phyloP scores from a whole-genome alignment of 2,797 vertebrate species.

The Phrynocephalus vlangalii region DNA sequence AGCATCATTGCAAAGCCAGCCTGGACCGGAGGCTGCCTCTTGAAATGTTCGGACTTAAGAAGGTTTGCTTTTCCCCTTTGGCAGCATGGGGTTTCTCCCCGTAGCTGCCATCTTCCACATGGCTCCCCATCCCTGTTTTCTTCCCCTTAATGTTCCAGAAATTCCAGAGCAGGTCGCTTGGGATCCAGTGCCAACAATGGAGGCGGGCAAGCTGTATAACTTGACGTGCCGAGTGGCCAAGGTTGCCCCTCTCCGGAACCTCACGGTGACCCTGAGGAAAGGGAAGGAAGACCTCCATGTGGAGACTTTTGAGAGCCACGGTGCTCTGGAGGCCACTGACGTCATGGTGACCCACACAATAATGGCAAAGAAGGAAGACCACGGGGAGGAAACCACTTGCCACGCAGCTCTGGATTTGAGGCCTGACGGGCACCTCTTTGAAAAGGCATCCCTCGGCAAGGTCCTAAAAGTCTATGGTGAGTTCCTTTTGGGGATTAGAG shows the following conservation, averaged over 20 bases:
- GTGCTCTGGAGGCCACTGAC: slow-evolving; percentile 56
- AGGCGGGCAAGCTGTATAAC: slow-evolving; percentile 65
- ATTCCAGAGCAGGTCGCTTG: slow-evolving; percentile 67
- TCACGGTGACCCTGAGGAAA: slow-evolving; percentile 63
- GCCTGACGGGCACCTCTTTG: slow-evolving; percentile 65
- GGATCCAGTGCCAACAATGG: slow-evolving; percentile 63
- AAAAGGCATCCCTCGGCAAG: slow-evolving; percentile 55
- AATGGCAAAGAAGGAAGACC: slow-evolving; percentile 62
- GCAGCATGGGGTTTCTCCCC: background rate
- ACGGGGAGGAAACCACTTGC: slow-evolving; percentile 62
- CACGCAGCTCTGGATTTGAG: slow-evolving; percentile 65
- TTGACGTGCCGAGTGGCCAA: slow-evolving; percentile 66
- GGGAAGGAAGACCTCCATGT: slow-evolving; percentile 55
- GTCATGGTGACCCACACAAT: slow-evolving; percentile 55
- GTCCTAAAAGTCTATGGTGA: slow-evolving; percentile 67
- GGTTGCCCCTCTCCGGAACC: slow-evolving; percentile 66
- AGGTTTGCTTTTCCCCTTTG: background rate
- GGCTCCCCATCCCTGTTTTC: background rate
- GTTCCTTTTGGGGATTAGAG: background rate
- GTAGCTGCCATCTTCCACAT: background rate
- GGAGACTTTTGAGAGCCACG: slow-evolving; percentile 9
- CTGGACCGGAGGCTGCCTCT: background rate
- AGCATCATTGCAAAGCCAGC: background rate
- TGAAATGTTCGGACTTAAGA: background rate
- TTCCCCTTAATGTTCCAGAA: slow-evolving; percentile 52